These are phyloP conservation scores for Yasuhikotakia modesta DNA, from an alignment of 2,797 vertebrate genomes.

Conservation along the genomic window DNA sequence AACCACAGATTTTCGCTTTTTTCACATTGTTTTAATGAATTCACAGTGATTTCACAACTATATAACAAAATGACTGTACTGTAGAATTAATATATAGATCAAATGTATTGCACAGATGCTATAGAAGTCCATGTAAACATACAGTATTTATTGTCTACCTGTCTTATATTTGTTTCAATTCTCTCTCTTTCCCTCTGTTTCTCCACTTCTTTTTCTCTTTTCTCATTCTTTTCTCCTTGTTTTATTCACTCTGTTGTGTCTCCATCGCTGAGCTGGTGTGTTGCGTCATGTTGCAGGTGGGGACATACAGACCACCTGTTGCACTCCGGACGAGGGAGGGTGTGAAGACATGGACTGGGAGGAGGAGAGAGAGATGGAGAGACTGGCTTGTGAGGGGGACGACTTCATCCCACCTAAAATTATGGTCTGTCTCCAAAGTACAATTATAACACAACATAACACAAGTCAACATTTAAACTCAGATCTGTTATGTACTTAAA, in stretches of 20 bases:
- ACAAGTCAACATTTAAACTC: no score
- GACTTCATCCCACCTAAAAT: constrained; percentile 97
- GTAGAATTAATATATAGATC: no score
- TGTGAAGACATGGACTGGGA: constrained; percentile 91
- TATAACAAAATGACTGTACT: no score
- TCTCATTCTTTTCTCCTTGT: background rate
- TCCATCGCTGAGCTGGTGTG: constrained; percentile 24
- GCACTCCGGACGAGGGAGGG: constrained; percentile 83
- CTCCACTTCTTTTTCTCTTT: background rate
- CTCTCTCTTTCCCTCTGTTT: no score
- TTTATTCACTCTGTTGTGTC: background rate
- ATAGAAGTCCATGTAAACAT: no score
- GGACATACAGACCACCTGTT: constrained; percentile 87
- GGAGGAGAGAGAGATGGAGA: constrained; percentile 91
- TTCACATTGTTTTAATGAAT: no score
- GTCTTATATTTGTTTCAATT: no score
- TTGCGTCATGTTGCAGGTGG: constrained; percentile 77
- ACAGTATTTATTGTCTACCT: no score
- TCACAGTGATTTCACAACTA: no score
- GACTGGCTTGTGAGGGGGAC: constrained; percentile 86
- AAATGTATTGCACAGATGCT: no score
- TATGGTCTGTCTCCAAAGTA: constrained; percentile 81
- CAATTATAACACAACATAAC: background rate
- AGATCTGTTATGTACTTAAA: no score
- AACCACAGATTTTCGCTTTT: no score